Percentiles rank a stretch among this genome's conserved stretches.
These are phyloP conservation scores for Triplophysa yarkandensis DNA, from an alignment of 2,797 vertebrate species.

Conservation along the genomic window DNA sequence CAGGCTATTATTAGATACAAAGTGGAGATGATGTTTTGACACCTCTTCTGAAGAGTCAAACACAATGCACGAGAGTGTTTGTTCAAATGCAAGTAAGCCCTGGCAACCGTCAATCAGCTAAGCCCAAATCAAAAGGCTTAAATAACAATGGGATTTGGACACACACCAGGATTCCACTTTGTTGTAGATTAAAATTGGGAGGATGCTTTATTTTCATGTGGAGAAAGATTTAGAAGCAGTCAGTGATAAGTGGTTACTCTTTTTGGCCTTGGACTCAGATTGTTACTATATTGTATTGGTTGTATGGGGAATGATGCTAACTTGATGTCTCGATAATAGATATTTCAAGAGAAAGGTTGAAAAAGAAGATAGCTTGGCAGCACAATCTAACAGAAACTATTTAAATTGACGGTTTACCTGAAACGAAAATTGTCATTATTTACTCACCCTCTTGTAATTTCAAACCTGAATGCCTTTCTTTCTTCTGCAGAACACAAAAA, in stretches of 20 bases:
- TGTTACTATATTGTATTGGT: neutral
- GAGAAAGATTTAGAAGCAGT: neutral
- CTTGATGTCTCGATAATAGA: neutral
- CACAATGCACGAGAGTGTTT: neutral
- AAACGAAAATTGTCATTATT: too few relatives aligned
- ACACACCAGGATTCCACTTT: constrained; percentile 5
- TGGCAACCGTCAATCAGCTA: constrained; percentile 29
- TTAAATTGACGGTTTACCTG: too few relatives aligned
- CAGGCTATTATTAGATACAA: constrained; percentile 2
- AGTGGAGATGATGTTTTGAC: constrained; percentile 1
- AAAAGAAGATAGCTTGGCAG: neutral
- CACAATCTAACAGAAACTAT: neutral
- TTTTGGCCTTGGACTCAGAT: neutral
- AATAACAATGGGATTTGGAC: constrained; percentile 10
- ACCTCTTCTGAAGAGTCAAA: neutral
- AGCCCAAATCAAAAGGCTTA: neutral
- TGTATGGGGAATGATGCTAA: too few relatives aligned
- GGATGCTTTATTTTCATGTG: neutral
- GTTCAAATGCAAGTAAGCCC: neutral
- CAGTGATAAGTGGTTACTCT: neutral
- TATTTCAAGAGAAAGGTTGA: neutral
- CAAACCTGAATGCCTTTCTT: too few relatives aligned
- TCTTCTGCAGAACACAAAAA: too few relatives aligned
- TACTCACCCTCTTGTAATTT: too few relatives aligned
- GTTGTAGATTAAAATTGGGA: neutral